These are phyloP conservation scores for Atta cephalotes DNA, from an alignment of 1,140 invertebrate genomes.

Conservation along the genomic window DNA sequence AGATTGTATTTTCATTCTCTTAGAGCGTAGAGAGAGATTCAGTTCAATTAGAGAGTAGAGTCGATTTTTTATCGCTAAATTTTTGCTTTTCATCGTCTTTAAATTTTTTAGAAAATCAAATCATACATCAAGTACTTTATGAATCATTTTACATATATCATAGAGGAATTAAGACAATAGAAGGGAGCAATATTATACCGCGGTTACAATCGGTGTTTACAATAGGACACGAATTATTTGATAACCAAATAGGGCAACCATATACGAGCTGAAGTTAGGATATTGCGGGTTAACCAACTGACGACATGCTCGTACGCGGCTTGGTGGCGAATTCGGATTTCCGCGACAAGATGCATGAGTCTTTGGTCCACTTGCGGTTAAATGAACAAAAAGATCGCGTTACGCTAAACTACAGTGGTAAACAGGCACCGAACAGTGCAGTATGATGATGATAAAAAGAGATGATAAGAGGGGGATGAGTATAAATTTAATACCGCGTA, in stretches of 20 bases:
- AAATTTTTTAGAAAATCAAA: neutral
- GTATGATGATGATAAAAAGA: slow-evolving; percentile 29
- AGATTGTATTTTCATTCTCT: too few relatives aligned
- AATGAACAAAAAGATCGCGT: slow-evolving; percentile 40
- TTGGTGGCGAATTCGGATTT: slow-evolving; percentile 58
- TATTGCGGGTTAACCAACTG: slow-evolving; percentile 58
- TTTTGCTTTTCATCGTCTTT: neutral
- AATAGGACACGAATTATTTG: slow-evolving; percentile 42
- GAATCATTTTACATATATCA: neutral
- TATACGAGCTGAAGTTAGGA: slow-evolving; percentile 50
- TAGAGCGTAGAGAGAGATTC: too few relatives aligned
- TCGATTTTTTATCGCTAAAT: neutral
- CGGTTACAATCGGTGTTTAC: slow-evolving; percentile 17
- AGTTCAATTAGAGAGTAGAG: too few relatives aligned
- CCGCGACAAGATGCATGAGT: slow-evolving; percentile 20
- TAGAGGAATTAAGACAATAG: neutral
- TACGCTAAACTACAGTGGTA: slow-evolving; percentile 23
- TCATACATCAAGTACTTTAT: neutral
- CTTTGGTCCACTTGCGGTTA: slow-evolving; percentile 39
- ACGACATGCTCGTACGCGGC: slow-evolving; percentile 49
- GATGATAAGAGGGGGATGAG: neutral
- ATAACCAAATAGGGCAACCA: slow-evolving; percentile 50
- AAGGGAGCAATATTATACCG: neutral
- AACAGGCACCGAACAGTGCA: neutral
- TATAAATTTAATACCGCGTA: slow-evolving; percentile 16